These are phyloP conservation scores for Epizoanthus ramosus DNA, from an alignment of 92 coral and sea anemone species.

Conservation along the genomic window DNA sequence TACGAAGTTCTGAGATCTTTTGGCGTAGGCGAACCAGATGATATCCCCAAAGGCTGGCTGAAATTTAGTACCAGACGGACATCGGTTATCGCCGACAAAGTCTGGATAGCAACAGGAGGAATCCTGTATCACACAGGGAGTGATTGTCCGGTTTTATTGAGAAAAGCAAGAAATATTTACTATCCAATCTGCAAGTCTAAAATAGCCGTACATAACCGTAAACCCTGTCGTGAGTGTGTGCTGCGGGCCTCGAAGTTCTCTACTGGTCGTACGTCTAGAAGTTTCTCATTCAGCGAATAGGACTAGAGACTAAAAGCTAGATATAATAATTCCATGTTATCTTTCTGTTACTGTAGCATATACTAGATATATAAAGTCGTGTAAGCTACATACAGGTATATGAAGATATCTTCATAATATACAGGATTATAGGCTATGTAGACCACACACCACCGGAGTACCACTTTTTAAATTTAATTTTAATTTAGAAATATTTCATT, in stretches of 20 bases:
- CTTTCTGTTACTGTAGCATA: neutral
- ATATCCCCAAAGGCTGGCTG: constrained; percentile 36
- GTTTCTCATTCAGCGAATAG: constrained; percentile 30
- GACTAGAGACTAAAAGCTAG: constrained; percentile 8
- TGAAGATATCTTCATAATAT: no score
- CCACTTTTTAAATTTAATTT: no score
- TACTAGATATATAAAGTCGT: no score
- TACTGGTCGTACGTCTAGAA: neutral
- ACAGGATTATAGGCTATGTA: no score
- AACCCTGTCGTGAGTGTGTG: constrained; percentile 17
- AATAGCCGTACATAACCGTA: constrained; percentile 7
- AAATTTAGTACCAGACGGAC: neutral
- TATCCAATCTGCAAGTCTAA: constrained; percentile 26
- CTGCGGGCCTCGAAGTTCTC: neutral
- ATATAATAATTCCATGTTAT: neutral
- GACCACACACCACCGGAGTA: no score
- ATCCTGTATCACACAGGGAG: constrained; percentile 6
- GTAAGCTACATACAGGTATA: no score
- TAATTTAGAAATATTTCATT: no score
- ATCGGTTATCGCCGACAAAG: neutral
- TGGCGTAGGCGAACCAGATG: constrained; percentile 23
- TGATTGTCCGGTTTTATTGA: constrained; percentile 4
- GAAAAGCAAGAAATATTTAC: constrained; percentile 26
- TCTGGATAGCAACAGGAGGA: constrained; percentile 39
- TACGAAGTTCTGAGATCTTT: constrained; percentile 12